Evolutionary conservation across 2,113 vertebrate species (phyloP).

Genomic region (Abramis brama): DNA sequence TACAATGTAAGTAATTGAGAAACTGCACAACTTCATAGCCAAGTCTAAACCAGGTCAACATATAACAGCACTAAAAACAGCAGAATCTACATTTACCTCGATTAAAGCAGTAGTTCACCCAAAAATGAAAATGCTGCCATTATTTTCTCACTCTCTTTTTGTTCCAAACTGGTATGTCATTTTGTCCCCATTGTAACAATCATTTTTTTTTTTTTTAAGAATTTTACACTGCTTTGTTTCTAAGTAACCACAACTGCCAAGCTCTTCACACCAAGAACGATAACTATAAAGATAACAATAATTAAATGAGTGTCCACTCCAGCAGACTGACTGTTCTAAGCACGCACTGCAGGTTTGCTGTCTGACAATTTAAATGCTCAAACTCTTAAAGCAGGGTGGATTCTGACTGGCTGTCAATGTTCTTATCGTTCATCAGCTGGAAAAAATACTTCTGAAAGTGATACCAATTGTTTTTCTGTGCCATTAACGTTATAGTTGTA

Average conservation of each 20-base stretch:
- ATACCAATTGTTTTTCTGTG: too few relatives aligned
- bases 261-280: background rate
- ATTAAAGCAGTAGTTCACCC: background rate
- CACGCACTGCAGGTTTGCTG: too few relatives aligned
- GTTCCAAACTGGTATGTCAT: background rate
- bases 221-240: background rate
- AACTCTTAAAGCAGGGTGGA: too few relatives aligned
- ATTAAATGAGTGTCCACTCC: too few relatives aligned
- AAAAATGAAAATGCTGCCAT: background rate
- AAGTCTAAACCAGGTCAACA: background rate
- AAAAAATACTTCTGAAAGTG: too few relatives aligned
- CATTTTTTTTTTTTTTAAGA: background rate
- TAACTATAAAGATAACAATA: too few relatives aligned
- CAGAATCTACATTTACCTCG: background rate
- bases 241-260: background rate
- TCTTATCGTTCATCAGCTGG: too few relatives aligned
- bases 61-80: background rate
- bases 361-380: too few relatives aligned
- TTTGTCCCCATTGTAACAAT: background rate
- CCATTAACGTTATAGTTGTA: too few relatives aligned
- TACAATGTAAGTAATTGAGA: constrained; percentile 63
- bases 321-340: too few relatives aligned
- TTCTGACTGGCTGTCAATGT: too few relatives aligned
- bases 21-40: constrained; percentile 15
- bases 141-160: background rate